A percentile compares a stretch with the other conserved stretches of the same genome.
These are phyloP conservation scores for Nebria ingens DNA, from an alignment of 1,140 invertebrate genomes.

Conservation along the genomic window DNA sequence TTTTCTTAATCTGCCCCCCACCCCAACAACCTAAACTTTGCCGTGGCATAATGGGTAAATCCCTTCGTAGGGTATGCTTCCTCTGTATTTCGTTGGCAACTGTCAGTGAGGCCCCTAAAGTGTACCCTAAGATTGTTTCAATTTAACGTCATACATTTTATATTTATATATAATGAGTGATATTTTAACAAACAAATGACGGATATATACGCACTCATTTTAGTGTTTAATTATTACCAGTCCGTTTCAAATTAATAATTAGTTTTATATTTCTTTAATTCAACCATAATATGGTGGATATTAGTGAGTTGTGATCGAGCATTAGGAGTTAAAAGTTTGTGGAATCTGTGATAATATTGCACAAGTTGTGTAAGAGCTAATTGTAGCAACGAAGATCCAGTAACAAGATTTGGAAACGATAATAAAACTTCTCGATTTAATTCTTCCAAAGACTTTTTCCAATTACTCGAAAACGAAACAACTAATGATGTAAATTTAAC, in stretches of 20 bases:
- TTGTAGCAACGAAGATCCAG: conserved; percentile 87
- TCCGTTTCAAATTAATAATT: conserved; percentile 63
- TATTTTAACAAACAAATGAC: too few species aligned
- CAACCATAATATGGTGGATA: conserved; percentile 98
- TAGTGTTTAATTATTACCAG: too few species aligned
- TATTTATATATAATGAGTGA: too few species aligned
- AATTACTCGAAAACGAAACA: conserved; percentile 79
- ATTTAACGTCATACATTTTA: too few species aligned
- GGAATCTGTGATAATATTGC: conserved; percentile 96
- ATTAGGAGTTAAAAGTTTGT: conserved; percentile 86
- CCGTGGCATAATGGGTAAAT: too few species aligned
- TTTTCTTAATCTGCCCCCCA: too few species aligned
- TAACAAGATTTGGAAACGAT: conserved; percentile 93
- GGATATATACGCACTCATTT: too few species aligned
- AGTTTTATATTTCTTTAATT: conserved; percentile 98
- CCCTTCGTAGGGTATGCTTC: too few species aligned
- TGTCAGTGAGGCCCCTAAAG: too few species aligned
- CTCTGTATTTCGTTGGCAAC: too few species aligned
- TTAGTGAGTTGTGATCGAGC: conserved; percentile 87
- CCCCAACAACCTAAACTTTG: too few species aligned
- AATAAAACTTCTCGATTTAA: conserved; percentile 90
- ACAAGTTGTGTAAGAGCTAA: conserved; percentile 90
- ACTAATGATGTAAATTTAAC: conserved; percentile 73
- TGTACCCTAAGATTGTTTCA: too few species aligned
- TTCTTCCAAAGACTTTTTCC: conserved; percentile 90